Evolutionary conservation across 2,113 vertebrate species (phyloP), one percentile per base, ranked within the genome.

Genomic region (Phoxinus phoxinus): DNA sequence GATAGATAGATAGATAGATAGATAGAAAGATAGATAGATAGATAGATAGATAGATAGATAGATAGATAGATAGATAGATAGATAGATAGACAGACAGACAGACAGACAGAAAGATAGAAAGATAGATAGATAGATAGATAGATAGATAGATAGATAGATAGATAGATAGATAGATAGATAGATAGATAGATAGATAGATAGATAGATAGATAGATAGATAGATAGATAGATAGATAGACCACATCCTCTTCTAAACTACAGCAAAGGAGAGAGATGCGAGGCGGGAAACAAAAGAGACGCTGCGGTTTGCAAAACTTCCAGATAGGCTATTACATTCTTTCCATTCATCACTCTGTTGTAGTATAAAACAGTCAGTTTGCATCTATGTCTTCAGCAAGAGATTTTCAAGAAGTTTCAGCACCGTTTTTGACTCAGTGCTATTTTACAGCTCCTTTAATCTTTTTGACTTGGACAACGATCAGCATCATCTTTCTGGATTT

Each of bases 171-270:
- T 44, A 79, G 56, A 80, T 80, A 63, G 58, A 61, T 80, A 80
- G 35, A 80, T 46, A 46, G n/a, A 81, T 81, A 65, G 37, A 81
- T 81, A 65, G 78, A 46, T 81, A 81, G 58, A 81, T 81, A 65
- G 59, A 81, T 65, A 81, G 58, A 46, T 48, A 81, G 78, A 81
- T 81, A 65, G 78, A 81, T 81, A 81, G 58, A 81, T 65, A 76
- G 25, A 76, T 56, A 85, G 41, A 77, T 76, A 84, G 71, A 75
- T 53, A 48, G 58, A 84, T 19, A 53, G 21, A 74, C 30, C 30
- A 73, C 25, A 46, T 79, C 53, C 56, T 79, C 25, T 59, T 79
- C n/a, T n/a, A n/a, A 41, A n/a, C 76, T 56, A 61, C 76, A 78
- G 3, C 15, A 77, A n/a, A 23, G 32, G 6, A 6, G 58, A 17